Evolutionary conservation across 1,140 invertebrate genomes (phyloP).

Genomic region (Nasonia giraulti): DNA sequence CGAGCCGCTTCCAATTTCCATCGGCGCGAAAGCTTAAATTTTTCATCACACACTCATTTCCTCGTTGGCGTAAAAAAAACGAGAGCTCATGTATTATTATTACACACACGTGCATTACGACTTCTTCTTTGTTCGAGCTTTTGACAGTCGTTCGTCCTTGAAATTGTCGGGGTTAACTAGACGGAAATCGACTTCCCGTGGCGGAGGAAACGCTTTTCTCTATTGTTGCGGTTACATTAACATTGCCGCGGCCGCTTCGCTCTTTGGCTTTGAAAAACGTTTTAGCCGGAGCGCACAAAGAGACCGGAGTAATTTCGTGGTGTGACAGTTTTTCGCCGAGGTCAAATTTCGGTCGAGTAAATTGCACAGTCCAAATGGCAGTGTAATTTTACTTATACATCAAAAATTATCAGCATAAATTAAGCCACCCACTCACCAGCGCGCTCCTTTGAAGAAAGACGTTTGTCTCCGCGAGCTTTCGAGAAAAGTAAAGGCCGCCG

Average conservation of each 20-base stretch:
- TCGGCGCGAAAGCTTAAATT: neutral
- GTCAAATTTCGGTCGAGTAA: neutral
- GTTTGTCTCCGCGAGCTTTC: neutral
- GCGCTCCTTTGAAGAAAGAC: conserved; percentile 5
- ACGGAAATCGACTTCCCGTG: conserved; percentile 52
- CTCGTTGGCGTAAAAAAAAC: neutral
- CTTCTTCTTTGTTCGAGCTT: conserved; percentile 8
- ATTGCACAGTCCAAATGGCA: too few species aligned
- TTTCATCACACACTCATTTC: neutral
- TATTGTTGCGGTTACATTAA: neutral
- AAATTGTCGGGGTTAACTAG: conserved; percentile 54
- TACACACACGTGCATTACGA: conserved; percentile 20
- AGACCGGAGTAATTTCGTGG: neutral
- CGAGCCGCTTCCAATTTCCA: too few species aligned
- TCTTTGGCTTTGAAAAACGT: conserved; percentile 14
- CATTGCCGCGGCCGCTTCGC: too few species aligned
- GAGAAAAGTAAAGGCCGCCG: neutral
- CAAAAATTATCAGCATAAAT: too few species aligned
- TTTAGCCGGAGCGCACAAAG: neutral
- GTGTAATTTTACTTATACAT: too few species aligned
- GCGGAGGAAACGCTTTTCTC: conserved; percentile 1
- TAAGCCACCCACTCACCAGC: too few species aligned
- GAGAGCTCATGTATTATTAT: conserved; percentile 23
- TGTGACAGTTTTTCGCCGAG: neutral
- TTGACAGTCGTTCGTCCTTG: conserved; percentile 44